A percentile compares a stretch with the other conserved stretches of the same genome.
phyloP scores from a whole-genome alignment of 2,888 invertebrate species.

The Pristionchus japonicus region DNA sequence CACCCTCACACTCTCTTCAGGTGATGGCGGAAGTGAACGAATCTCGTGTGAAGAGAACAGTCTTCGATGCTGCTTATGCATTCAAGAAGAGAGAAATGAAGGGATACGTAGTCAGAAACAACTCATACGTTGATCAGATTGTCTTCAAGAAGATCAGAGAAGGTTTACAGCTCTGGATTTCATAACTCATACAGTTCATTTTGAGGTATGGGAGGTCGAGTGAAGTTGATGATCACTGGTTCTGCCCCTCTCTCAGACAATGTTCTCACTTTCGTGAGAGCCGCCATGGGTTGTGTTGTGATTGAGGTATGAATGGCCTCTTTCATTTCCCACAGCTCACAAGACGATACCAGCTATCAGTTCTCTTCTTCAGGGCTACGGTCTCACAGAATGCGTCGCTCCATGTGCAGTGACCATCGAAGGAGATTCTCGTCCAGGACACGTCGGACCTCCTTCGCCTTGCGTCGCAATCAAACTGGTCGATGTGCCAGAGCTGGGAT shows the following conservation, averaged over 20 bases:
- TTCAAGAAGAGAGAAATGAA: slow-evolving; percentile 70
- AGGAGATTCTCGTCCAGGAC: slow-evolving; percentile 77
- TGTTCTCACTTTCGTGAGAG: slow-evolving; percentile 92
- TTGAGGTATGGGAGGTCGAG: slow-evolving; percentile 54
- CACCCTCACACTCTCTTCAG: not conserved
- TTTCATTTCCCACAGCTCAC: too few species aligned
- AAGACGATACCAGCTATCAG: too few species aligned
- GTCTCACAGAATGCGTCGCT: slow-evolving; percentile 75
- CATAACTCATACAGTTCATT: not conserved
- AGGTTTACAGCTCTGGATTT: slow-evolving; percentile 49
- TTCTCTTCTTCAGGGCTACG: slow-evolving; percentile 65
- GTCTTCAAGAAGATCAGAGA: slow-evolving; percentile 76
- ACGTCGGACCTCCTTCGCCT: slow-evolving; percentile 95
- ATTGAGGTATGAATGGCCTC: slow-evolving; percentile 72
- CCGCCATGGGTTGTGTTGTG: slow-evolving; percentile 84
- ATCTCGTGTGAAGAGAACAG: slow-evolving; percentile 66
- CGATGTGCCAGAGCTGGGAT: slow-evolving; percentile 97
- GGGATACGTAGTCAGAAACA: slow-evolving; percentile 75
- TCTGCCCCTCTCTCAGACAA: slow-evolving; percentile 94
- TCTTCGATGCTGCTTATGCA: slow-evolving; percentile 70
- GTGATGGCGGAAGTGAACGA: slow-evolving; percentile 73
- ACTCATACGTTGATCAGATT: slow-evolving; percentile 76
- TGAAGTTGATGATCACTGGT: slow-evolving; percentile 79
- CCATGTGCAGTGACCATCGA: slow-evolving; percentile 83
- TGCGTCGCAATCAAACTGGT: slow-evolving; percentile 94